These are phyloP conservation scores for Cebus imitator DNA, from an alignment of 2,113 vertebrate species.

Conservation along the genomic window DNA sequence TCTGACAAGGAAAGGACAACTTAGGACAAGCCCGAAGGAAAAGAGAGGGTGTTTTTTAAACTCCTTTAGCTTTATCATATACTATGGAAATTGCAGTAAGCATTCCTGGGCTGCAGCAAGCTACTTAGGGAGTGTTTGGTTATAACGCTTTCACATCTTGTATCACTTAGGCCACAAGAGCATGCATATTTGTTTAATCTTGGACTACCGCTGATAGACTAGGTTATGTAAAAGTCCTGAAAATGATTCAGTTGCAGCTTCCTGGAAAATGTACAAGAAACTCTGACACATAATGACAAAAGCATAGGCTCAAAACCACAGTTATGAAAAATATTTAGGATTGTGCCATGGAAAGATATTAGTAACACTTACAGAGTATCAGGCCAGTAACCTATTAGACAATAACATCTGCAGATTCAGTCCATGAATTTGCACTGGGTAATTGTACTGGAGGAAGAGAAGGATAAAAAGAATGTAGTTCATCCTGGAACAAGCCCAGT, in stretches of 20 bases:
- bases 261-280: conserved; percentile 41
- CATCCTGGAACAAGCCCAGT: neutral
- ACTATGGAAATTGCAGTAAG: neutral
- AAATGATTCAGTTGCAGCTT: conserved; percentile 43
- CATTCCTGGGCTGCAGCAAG: neutral
- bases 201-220: conserved; percentile 7
- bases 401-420: neutral
- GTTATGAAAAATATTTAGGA: conserved; percentile 4
- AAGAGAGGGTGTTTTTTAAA: neutral
- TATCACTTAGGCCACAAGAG: neutral
- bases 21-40: neutral
- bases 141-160: neutral
- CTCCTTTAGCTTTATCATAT: neutral
- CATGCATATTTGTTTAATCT: conserved; percentile 33
- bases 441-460: neutral
- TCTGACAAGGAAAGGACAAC: neutral
- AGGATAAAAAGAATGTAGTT: neutral
- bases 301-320: conserved; percentile 37
- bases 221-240: conserved; percentile 43
- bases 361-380: neutral
- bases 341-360: neutral
- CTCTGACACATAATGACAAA: conserved; percentile 53
- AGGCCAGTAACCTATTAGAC: neutral
- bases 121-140: neutral
- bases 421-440: neutral